Percentiles rank a stretch among this genome's conserved stretches.
Conservation (phyloP, 92 coral and sea anemone species). For the Muricea muricata region DNA sequence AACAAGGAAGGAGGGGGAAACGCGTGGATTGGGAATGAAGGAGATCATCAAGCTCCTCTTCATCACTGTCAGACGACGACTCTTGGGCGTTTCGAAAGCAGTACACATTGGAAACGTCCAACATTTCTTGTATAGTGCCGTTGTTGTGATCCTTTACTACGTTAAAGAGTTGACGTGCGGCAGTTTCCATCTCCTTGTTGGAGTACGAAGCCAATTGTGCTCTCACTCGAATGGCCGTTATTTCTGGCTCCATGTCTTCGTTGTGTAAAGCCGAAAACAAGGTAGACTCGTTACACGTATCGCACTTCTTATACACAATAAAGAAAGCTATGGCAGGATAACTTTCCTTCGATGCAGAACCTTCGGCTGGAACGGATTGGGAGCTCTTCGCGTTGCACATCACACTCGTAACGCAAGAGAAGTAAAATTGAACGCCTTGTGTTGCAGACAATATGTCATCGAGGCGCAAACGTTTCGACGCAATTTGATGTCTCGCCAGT, state of each 20-base stretch:
- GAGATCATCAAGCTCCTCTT: too few relatives aligned
- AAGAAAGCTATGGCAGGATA: background rate
- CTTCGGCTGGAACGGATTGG: too few relatives aligned
- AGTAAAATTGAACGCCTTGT: background rate
- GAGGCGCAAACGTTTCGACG: background rate
- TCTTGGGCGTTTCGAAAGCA: background rate
- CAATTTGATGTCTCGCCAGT: background rate
- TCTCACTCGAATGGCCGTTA: background rate
- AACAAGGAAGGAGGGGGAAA: background rate
- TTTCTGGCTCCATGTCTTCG: background rate
- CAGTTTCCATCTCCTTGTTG: background rate
- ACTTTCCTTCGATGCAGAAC: background rate
- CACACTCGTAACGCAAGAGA: background rate
- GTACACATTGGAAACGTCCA: background rate
- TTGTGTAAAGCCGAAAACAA: background rate
- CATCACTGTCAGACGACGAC: too few relatives aligned
- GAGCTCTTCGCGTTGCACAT: background rate
- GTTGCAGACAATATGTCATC: background rate
- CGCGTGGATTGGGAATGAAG: background rate
- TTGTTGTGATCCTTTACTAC: constrained; percentile 21
- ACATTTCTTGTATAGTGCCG: background rate
- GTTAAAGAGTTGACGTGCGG: background rate
- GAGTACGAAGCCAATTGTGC: too few relatives aligned
- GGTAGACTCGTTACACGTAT: background rate
- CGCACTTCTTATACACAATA: background rate